A percentile compares a stretch with the other conserved stretches of the same genome.
Evolutionary conservation across 1,140 invertebrate genomes (phyloP).

Genomic region (Drosophila ironensis): DNA sequence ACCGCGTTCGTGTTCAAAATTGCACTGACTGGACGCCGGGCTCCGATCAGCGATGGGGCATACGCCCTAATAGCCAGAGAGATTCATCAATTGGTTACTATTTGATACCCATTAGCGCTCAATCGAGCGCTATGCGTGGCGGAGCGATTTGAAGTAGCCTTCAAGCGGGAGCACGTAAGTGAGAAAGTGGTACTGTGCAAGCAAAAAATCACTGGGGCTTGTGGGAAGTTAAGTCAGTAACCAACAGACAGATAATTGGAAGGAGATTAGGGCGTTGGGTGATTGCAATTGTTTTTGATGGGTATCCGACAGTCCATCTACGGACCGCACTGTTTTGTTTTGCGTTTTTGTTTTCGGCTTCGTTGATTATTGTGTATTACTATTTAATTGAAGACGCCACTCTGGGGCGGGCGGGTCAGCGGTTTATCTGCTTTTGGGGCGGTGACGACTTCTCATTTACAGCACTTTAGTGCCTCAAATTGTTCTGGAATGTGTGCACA

Average conservation of each 20-base stretch:
- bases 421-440: constrained; percentile 54
- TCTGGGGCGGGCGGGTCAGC: constrained; percentile 44
- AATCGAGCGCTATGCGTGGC: too few species aligned
- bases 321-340: fast-evolving
- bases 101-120: background rate
- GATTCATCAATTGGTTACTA: constrained; percentile 55
- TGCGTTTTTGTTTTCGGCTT: constrained; percentile 9
- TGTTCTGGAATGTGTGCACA: constrained; percentile 48
- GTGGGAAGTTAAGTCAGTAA: too few species aligned
- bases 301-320: constrained; percentile 1
- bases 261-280: too few species aligned
- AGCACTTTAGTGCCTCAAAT: constrained; percentile 26
- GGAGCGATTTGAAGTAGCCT: too few species aligned
- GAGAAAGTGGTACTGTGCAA: too few species aligned
- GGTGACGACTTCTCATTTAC: constrained; percentile 15
- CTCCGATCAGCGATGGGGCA: constrained; percentile 15
- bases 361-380: constrained; percentile 72
- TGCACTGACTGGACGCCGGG: constrained; percentile 41
- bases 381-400: constrained; percentile 66
- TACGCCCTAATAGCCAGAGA: constrained; percentile 10
- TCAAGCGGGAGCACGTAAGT: too few species aligned
- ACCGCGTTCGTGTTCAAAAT: constrained; percentile 55
- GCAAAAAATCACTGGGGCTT: too few species aligned
- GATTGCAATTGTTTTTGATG: too few species aligned
- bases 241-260: too few species aligned